These are phyloP conservation scores for Chrysodeixis includens DNA, from an alignment of 2,888 invertebrate genomes.

Conservation along the genomic window DNA sequence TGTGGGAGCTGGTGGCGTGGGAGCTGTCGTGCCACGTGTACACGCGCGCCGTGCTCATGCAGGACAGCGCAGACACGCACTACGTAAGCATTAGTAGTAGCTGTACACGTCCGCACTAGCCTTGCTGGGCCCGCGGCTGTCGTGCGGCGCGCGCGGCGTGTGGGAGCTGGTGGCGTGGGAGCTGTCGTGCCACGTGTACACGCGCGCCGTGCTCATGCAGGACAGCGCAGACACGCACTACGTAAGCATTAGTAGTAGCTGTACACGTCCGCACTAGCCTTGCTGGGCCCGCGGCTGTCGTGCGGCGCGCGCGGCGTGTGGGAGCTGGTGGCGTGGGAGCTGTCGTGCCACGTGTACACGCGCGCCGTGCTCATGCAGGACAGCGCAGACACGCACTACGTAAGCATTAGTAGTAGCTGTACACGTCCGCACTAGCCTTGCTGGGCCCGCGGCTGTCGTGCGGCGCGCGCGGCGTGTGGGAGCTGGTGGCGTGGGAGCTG, in stretches of 20 bases:
- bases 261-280: too few species aligned
- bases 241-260: neutral
- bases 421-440: too few species aligned
- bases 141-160: neutral
- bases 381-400: neutral
- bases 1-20: slow-evolving; percentile 4
- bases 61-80: neutral
- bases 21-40: neutral
- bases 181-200: neutral
- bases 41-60: slow-evolving; percentile 1
- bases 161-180: slow-evolving; percentile 4
- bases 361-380: slow-evolving; percentile 2
- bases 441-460: too few species aligned
- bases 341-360: neutral
- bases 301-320: slow-evolving; percentile 1
- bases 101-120: too few species aligned
- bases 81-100: neutral
- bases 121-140: too few species aligned
- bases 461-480: neutral
- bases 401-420: too few species aligned
- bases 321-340: neutral
- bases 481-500: neutral
- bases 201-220: slow-evolving; percentile 3
- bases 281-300: too few species aligned
- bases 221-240: neutral